These are phyloP conservation scores for Acanthurus lineatus DNA, from an alignment of 2,797 vertebrate genomes.

Conservation along the genomic window DNA sequence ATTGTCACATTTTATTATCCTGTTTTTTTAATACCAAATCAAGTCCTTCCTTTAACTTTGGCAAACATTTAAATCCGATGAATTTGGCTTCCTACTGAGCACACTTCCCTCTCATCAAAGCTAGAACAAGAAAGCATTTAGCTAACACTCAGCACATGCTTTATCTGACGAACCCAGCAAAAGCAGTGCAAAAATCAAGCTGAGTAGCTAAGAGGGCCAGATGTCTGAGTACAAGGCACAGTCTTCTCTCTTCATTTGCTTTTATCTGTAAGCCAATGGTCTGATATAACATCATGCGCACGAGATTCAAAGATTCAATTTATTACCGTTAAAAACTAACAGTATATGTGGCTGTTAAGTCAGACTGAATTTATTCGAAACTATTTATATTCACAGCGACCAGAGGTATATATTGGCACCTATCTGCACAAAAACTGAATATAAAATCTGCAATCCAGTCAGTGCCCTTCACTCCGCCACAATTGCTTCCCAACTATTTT, in stretches of 20 bases:
- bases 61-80: background rate
- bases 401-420: background rate
- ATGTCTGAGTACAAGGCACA: constrained; percentile 49
- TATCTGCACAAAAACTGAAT: constrained; percentile 25
- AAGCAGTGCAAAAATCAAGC: constrained; percentile 17
- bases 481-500: background rate
- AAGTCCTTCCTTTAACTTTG: background rate
- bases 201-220: constrained; percentile 29
- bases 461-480: constrained; percentile 18
- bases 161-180: constrained; percentile 16
- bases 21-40: background rate
- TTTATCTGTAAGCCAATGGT: constrained; percentile 22
- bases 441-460: constrained; percentile 15
- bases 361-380: constrained; percentile 10
- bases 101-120: constrained; percentile 15
- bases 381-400: constrained; percentile 12
- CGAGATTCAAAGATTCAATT: constrained; percentile 11
- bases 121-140: constrained; percentile 1
- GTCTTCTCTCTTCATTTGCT: constrained; percentile 21
- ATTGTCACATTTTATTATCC: background rate
- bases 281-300: constrained; percentile 23
- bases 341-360: background rate
- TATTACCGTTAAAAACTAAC: constrained; percentile 19
- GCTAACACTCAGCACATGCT: constrained; percentile 25
- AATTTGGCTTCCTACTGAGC: constrained; percentile 3